phyloP scores from a whole-genome alignment of 2,888 invertebrate species.

The Philaethria dido region DNA sequence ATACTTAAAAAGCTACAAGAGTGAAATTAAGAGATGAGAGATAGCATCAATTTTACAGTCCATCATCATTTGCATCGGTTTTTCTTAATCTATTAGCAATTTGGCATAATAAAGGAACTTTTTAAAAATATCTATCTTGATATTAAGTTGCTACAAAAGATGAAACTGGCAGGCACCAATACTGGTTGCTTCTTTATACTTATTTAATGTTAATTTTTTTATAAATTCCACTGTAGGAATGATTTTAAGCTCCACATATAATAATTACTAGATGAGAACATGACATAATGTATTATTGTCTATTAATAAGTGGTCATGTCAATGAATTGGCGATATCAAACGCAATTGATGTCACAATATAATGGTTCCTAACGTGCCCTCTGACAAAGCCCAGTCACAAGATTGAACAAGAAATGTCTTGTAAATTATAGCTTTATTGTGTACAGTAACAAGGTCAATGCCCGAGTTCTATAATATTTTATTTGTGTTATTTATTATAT shows the following conservation, averaged over 20 bases:
- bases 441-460: constrained; percentile 42
- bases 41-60: no score
- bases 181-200: no score
- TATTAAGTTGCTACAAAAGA: no score
- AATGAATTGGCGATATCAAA: constrained; percentile 66
- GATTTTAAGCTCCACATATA: neutral
- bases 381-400: constrained; percentile 35
- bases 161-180: no score
- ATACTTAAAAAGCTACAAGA: no score
- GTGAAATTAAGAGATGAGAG: no score
- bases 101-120: no score
- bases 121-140: no score
- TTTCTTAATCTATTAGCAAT: no score
- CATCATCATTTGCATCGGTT: no score
- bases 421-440: constrained; percentile 46
- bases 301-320: constrained; percentile 57
- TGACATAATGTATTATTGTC: constrained; percentile 32
- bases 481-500: neutral
- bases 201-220: no score
- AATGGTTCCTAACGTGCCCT: constrained; percentile 44
- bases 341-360: constrained; percentile 61
- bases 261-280: constrained; percentile 4
- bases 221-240: neutral
- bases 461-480: constrained; percentile 27
- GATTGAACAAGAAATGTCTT: constrained; percentile 36